Evolutionary conservation across 2,113 vertebrate species (phyloP).

Genomic region (Boulengeromyrus knoepffleri): DNA sequence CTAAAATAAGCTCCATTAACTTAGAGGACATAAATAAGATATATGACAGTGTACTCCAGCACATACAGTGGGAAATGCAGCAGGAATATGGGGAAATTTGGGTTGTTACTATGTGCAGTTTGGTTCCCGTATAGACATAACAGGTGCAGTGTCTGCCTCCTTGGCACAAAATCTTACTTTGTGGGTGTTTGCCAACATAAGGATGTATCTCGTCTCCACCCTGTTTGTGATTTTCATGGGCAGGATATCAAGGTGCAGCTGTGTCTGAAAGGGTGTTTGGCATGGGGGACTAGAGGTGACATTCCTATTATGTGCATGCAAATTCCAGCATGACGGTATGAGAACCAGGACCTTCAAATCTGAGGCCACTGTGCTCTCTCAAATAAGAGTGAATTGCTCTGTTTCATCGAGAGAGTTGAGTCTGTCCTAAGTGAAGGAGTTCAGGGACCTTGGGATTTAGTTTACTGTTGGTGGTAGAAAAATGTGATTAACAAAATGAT

Average conservation of each 20-base stretch:
- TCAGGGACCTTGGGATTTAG: background rate
- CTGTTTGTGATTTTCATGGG: background rate
- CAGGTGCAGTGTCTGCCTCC: background rate
- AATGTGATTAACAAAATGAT: background rate
- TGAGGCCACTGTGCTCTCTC: background rate
- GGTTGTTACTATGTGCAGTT: background rate
- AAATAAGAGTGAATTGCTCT: background rate
- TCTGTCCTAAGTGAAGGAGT: background rate
- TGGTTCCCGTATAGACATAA: background rate
- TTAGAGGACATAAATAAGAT: background rate
- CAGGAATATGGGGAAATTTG: background rate
- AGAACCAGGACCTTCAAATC: background rate
- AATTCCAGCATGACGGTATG: background rate
- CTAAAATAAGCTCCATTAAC: background rate
- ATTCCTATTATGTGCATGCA: background rate
- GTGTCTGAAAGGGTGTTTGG: background rate
- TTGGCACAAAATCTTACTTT: background rate
- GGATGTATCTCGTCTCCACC: background rate
- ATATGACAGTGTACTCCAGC: background rate
- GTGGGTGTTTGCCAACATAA: background rate
- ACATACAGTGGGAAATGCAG: background rate
- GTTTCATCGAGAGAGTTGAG: background rate
- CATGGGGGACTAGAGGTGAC: background rate
- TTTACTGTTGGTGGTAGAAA: background rate
- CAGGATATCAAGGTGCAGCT: background rate